Evolutionary conservation across 2,888 invertebrate species (phyloP).

Genomic region (Lumbricus terrestris): DNA sequence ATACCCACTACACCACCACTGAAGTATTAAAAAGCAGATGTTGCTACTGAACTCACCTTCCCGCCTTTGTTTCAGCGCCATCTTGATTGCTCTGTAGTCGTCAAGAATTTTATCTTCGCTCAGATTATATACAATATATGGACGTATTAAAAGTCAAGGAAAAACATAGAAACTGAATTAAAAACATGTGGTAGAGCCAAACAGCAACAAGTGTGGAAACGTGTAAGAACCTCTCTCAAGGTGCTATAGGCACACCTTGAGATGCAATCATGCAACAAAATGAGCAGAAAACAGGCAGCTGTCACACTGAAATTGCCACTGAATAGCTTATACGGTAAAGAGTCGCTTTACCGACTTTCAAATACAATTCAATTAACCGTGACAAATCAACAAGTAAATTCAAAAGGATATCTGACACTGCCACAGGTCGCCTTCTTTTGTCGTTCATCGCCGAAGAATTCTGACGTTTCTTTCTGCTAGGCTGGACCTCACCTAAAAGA

Average conservation of each 20-base stretch:
- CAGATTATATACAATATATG: conserved; percentile 28
- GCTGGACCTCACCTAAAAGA: neutral
- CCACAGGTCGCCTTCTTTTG: conserved; percentile 22
- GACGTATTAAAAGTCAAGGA: conserved; percentile 23
- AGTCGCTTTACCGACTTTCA: too few species aligned
- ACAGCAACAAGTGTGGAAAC: neutral
- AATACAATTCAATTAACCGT: too few species aligned
- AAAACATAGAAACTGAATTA: neutral
- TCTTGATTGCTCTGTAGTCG: conserved; percentile 26
- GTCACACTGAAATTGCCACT: too few species aligned
- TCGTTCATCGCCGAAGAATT: conserved; percentile 14
- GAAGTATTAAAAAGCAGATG: too few species aligned
- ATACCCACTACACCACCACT: too few species aligned
- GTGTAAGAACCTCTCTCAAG: too few species aligned
- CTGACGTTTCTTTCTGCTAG: conserved; percentile 6
- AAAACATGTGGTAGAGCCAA: too few species aligned
- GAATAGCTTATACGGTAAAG: too few species aligned
- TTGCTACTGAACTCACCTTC: conserved; percentile 20
- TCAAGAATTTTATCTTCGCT: conserved; percentile 24
- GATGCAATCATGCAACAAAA: too few species aligned
- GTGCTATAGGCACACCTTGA: too few species aligned
- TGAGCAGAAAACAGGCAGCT: too few species aligned
- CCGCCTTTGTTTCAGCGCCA: conserved; percentile 28
- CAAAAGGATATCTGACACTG: conserved; percentile 29
- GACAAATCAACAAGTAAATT: neutral